These are phyloP conservation scores for Amiota mariae DNA, from an alignment of 2,888 invertebrate species.

Conservation along the genomic window DNA sequence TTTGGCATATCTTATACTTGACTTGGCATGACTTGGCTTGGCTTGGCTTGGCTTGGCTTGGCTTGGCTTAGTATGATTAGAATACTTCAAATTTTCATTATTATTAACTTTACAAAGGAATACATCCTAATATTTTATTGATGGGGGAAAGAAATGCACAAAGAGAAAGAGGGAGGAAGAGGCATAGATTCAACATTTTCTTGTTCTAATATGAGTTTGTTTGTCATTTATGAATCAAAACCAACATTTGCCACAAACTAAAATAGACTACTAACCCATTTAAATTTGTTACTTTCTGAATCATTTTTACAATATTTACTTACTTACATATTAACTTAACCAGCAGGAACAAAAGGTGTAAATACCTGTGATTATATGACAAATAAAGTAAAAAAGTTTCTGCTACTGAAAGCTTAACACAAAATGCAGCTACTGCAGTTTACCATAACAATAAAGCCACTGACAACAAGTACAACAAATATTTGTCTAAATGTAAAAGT, in stretches of 20 bases:
- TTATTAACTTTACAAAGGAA: neutral
- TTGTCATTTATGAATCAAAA: too few species aligned
- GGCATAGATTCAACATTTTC: too few species aligned
- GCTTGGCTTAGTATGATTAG: neutral
- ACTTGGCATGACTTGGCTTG: conserved; percentile 3
- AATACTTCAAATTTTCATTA: conserved; percentile 1
- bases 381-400: conserved; percentile 4
- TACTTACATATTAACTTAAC: too few species aligned
- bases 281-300: too few species aligned
- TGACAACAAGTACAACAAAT: neutral
- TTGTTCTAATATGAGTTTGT: too few species aligned
- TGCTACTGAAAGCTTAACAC: conserved; percentile 26
- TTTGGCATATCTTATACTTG: neutral
- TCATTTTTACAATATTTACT: too few species aligned
- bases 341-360: conserved; percentile 22
- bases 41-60: conserved; percentile 1
- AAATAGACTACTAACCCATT: too few species aligned
- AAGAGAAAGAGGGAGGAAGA: too few species aligned
- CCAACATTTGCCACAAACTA: too few species aligned
- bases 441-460: neutral
- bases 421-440: neutral
- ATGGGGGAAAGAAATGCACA: too few species aligned
- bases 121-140: too few species aligned
- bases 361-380: conserved; percentile 28
- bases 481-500: neutral